These are phyloP conservation scores for Diorhabda elongata DNA, from an alignment of 1,140 invertebrate species.

Conservation along the genomic window DNA sequence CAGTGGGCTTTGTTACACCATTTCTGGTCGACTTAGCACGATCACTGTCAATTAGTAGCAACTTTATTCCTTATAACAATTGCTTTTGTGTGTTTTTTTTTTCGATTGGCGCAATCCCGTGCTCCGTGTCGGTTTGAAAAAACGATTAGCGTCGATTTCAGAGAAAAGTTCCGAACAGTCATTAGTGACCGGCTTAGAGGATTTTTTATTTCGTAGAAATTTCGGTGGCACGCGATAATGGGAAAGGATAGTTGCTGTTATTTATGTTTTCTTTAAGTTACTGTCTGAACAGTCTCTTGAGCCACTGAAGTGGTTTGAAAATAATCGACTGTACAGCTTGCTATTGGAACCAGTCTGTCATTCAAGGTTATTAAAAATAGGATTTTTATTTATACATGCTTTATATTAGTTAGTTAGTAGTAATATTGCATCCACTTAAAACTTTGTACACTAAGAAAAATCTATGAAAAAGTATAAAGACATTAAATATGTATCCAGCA, in stretches of 20 bases:
- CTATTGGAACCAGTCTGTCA: too few species aligned
- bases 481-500: too few species aligned
- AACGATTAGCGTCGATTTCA: slow-evolving; percentile 18
- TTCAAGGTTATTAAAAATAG: too few species aligned
- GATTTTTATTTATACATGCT: too few species aligned
- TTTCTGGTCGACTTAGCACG: slow-evolving; percentile 32
- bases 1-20: slow-evolving; percentile 19
- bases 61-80: slow-evolving; percentile 29
- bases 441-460: too few species aligned
- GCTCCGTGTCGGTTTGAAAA: slow-evolving; percentile 15
- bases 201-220: slow-evolving; percentile 9
- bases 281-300: too few species aligned
- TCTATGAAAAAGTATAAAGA: too few species aligned
- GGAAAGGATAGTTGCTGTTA: not conserved
- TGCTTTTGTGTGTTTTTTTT: slow-evolving; percentile 26
- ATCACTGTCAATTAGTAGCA: slow-evolving; percentile 31
- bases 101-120: slow-evolving; percentile 27
- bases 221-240: slow-evolving; percentile 6
- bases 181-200: slow-evolving; percentile 10
- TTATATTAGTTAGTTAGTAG: too few species aligned
- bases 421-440: too few species aligned
- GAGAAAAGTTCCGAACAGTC: slow-evolving; percentile 15
- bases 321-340: too few species aligned
- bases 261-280: not conserved
- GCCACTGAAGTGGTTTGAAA: too few species aligned